phyloP scores from a whole-genome alignment of 1,140 invertebrate genomes.

The Hycleus phaleratus region DNA sequence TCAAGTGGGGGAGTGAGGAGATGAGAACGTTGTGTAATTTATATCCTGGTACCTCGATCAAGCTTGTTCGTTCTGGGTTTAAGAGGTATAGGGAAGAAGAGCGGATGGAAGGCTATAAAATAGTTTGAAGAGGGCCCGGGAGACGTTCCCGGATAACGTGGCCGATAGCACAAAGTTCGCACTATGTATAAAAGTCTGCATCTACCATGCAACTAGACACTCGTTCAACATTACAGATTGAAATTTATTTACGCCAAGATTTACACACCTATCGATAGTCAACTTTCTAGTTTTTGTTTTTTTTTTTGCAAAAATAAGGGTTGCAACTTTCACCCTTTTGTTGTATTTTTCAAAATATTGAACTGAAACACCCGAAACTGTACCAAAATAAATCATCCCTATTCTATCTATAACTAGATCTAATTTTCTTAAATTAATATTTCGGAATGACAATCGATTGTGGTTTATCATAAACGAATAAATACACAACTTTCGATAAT shows the following conservation, averaged over 20 bases:
- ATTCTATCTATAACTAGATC: too few relatives aligned
- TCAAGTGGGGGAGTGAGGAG: conserved; percentile 5
- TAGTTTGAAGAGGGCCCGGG: conserved; percentile 38
- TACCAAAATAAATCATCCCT: too few relatives aligned
- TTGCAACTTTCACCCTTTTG: too few relatives aligned
- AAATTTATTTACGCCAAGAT: neutral
- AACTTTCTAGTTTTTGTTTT: too few relatives aligned
- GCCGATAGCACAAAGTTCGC: conserved; percentile 21
- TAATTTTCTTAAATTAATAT: too few relatives aligned
- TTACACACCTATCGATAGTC: too few relatives aligned
- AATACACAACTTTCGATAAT: too few relatives aligned
- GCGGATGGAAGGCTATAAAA: conserved; percentile 30
- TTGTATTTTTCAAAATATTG: too few relatives aligned
- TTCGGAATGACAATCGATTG: too few relatives aligned
- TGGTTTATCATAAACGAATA: too few relatives aligned
- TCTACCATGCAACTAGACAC: conserved; percentile 11
- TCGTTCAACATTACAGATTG: conserved; percentile 8
- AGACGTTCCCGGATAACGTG: conserved; percentile 33
- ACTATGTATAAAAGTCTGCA: neutral
- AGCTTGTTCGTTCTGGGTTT: conserved; percentile 25
- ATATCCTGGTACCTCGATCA: conserved; percentile 32
- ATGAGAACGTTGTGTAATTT: conserved; percentile 25
- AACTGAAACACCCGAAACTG: too few relatives aligned
- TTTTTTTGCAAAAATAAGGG: too few relatives aligned
- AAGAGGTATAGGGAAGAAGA: conserved; percentile 17